These are phyloP conservation scores for Gonocerus acuteangulatus DNA, from an alignment of 2,888 invertebrate species.

Conservation along the genomic window DNA sequence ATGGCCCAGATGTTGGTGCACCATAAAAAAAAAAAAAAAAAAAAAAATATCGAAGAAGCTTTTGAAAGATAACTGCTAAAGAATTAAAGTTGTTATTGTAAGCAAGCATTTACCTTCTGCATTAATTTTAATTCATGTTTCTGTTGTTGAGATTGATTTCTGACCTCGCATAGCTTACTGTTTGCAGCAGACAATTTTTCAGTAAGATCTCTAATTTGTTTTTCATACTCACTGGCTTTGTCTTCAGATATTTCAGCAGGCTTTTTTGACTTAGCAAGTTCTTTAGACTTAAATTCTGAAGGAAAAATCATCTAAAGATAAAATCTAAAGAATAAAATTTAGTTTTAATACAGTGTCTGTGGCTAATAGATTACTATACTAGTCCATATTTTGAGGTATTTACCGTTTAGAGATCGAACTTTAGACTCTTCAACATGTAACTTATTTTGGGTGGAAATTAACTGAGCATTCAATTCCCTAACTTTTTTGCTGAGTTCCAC, in stretches of 20 bases:
- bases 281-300: slow-evolving; percentile 8
- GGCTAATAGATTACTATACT: neutral
- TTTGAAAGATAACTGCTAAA: too few species aligned
- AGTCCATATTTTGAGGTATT: neutral
- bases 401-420: slow-evolving; percentile 10
- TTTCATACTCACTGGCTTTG: slow-evolving; percentile 34
- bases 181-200: slow-evolving; percentile 54
- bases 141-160: slow-evolving; percentile 59
- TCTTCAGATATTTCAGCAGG: slow-evolving; percentile 18
- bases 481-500: slow-evolving; percentile 60
- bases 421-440: slow-evolving; percentile 29
- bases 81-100: too few species aligned
- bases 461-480: slow-evolving; percentile 55
- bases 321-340: slow-evolving; percentile 16
- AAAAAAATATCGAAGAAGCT: too few species aligned
- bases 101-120: slow-evolving; percentile 59
- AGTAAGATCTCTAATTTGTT: slow-evolving; percentile 52
- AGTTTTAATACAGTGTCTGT: neutral
- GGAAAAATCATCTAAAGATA: slow-evolving; percentile 23
- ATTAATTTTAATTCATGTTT: slow-evolving; percentile 64
- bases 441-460: slow-evolving; percentile 46
- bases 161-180: slow-evolving; percentile 59
- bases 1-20: too few species aligned
- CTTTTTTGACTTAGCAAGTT: slow-evolving; percentile 23
- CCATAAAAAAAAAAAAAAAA: too few species aligned